phyloP scores from a whole-genome alignment of 2,797 vertebrate species.

The Picus viridis region DNA sequence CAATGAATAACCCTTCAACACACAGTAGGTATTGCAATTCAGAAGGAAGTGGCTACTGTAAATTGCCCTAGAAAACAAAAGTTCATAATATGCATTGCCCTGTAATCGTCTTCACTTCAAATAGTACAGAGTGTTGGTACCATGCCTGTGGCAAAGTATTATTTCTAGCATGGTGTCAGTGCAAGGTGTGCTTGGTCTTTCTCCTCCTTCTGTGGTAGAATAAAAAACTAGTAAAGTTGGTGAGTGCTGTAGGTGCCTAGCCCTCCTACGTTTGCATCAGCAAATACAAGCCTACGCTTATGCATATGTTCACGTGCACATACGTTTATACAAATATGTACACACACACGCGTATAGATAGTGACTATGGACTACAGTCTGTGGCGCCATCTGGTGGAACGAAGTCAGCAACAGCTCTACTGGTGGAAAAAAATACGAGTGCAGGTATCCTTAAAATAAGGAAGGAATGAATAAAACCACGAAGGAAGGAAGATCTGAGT shows the following conservation, averaged over 20 bases:
- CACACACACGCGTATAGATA: neutral
- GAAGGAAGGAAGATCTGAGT: neutral
- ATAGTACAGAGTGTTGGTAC: neutral
- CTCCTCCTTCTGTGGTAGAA: neutral
- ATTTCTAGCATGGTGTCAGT: neutral
- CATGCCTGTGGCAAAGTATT: neutral
- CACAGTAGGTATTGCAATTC: neutral
- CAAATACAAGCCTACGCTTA: neutral
- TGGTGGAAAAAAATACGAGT: neutral
- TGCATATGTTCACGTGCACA: neutral
- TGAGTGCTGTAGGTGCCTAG: neutral
- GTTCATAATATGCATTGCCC: neutral
- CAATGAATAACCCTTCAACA: neutral
- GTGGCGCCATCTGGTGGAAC: slow-evolving; percentile 80
- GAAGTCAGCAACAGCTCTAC: slow-evolving; percentile 36
- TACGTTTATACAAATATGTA: neutral
- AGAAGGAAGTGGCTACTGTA: neutral
- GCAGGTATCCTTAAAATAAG: neutral
- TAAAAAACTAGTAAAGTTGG: neutral
- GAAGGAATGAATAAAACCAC: neutral
- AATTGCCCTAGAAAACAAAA: neutral
- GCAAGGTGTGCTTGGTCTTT: neutral
- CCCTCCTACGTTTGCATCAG: neutral
- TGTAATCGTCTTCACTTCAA: neutral
- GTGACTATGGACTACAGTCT: slow-evolving; percentile 66